Evolutionary conservation across 2,113 vertebrate genomes (phyloP).

Genomic region (Apodemus sylvaticus): DNA sequence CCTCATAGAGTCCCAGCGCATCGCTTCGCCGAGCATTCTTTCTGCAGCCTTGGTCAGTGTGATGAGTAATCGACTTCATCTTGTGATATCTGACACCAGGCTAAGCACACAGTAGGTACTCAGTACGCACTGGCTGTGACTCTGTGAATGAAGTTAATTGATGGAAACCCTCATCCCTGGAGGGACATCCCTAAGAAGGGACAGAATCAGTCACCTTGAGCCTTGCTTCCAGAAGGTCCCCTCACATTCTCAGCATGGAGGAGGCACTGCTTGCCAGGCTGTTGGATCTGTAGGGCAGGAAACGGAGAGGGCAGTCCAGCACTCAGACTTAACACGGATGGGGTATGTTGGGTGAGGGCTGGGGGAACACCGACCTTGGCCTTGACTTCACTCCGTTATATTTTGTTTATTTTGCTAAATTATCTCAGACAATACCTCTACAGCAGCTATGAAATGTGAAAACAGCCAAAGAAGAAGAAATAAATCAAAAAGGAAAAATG

Average conservation of each 20-base stretch:
- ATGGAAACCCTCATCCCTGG: neutral
- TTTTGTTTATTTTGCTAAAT: conserved; percentile 75
- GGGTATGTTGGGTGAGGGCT: neutral
- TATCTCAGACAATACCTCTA: conserved; percentile 52
- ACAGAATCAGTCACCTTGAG: neutral
- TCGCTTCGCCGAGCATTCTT: neutral
- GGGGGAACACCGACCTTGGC: neutral
- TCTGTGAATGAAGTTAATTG: neutral
- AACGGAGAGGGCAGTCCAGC: neutral
- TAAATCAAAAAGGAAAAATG: conserved; percentile 75
- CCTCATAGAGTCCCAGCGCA: neutral
- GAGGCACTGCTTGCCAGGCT: neutral
- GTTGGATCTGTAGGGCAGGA: neutral
- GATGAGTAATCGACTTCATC: neutral
- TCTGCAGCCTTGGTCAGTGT: neutral
- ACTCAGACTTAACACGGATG: neutral
- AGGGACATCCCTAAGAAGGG: neutral
- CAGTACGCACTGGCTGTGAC: neutral
- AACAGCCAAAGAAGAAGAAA: conserved; percentile 71
- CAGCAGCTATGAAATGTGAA: conserved; percentile 35
- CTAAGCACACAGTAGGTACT: neutral
- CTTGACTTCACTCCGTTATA: neutral
- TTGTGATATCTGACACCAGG: neutral
- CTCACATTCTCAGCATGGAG: accelerated
- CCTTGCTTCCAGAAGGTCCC: neutral